Evolutionary conservation across 2,797 vertebrate genomes (phyloP).

Genomic region (Ciconia nigra): DNA sequence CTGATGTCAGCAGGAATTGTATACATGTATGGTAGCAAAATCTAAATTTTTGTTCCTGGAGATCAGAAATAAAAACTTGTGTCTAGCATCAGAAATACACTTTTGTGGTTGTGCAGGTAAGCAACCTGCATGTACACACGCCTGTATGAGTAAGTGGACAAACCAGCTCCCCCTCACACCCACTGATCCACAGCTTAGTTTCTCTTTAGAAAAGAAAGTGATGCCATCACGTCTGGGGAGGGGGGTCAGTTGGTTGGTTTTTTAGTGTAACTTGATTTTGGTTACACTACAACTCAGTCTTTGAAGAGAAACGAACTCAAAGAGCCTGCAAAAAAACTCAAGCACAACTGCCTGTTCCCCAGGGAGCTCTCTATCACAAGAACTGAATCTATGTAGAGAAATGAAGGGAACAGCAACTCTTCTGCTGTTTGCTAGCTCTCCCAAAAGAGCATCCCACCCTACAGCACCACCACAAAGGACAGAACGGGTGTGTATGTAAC

Average conservation of each 20-base stretch:
- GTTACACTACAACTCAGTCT: neutral
- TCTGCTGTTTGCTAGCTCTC: neutral
- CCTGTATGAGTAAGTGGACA: neutral
- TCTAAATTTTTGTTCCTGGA: neutral
- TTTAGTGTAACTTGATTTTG: neutral
- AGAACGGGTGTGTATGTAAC: neutral
- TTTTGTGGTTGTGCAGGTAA: neutral
- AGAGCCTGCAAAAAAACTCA: neutral
- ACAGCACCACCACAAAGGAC: neutral
- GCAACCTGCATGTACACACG: neutral
- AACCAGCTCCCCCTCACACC: neutral
- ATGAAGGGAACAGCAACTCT: neutral
- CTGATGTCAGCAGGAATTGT: neutral
- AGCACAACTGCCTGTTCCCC: accelerated
- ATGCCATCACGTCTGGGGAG: neutral
- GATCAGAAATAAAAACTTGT: neutral
- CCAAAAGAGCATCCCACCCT: neutral
- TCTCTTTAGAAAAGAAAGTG: neutral
- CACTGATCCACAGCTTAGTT: neutral
- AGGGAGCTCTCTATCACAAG: neutral
- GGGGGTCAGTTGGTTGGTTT: neutral
- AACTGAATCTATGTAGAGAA: neutral
- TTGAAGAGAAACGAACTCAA: neutral
- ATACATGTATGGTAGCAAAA: neutral
- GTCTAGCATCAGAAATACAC: neutral